Evolutionary conservation across 2,797 vertebrate species (phyloP).

Genomic region (Clangula hyemalis): DNA sequence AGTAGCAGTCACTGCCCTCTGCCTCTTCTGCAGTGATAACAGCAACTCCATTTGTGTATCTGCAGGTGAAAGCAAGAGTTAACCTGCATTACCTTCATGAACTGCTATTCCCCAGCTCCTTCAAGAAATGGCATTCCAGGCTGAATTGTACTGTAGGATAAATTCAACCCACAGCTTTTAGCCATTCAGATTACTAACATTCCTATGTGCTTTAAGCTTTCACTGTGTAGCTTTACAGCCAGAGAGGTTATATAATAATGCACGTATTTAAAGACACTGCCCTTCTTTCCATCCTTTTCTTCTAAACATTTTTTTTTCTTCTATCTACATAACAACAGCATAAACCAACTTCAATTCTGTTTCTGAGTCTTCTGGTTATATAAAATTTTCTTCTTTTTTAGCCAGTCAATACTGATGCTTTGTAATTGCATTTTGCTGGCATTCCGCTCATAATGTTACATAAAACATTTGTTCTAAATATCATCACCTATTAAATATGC

Average conservation of each 20-base stretch:
- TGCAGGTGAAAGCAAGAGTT: background rate
- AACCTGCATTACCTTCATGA: background rate
- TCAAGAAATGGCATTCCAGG: background rate
- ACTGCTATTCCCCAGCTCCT: background rate
- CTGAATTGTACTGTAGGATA: background rate
- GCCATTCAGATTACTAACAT: slow-evolving; percentile 1
- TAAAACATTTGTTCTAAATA: background rate
- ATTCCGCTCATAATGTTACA: background rate
- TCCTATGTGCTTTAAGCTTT: background rate
- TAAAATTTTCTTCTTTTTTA: slow-evolving; percentile 4
- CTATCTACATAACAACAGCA: background rate
- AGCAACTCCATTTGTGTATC: background rate
- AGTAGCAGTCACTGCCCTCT: background rate
- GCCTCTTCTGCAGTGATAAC: background rate
- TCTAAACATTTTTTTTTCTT: slow-evolving; percentile 15
- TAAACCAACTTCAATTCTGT: background rate
- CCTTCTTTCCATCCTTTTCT: background rate
- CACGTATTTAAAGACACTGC: background rate
- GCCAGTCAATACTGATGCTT: background rate
- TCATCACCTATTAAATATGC: background rate
- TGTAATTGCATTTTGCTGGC: background rate
- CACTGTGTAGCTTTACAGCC: background rate
- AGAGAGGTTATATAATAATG: background rate
- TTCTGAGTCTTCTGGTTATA: background rate
- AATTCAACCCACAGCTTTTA: background rate